phyloP scores from a whole-genome alignment of 1,140 invertebrate genomes.

The Antheraea pernyi region DNA sequence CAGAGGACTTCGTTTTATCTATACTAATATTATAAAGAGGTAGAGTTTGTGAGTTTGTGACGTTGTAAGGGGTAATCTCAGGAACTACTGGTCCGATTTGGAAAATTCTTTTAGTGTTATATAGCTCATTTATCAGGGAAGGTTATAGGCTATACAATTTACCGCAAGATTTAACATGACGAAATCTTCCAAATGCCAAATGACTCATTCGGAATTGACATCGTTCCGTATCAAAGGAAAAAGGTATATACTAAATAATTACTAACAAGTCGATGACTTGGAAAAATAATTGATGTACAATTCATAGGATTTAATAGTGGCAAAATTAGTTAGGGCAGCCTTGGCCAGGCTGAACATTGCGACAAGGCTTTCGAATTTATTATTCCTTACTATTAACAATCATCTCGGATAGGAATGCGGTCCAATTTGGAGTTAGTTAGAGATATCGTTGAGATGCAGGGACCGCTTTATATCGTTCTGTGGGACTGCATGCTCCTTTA shows the following conservation, averaged over 20 bases:
- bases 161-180: constrained; percentile 2
- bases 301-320: background rate
- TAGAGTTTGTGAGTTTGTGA: no score
- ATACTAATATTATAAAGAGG: no score
- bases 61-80: no score
- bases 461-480: no score
- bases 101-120: no score
- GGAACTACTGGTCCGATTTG: no score
- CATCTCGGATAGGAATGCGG: background rate
- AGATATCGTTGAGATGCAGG: background rate
- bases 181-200: background rate
- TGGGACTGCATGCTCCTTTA: background rate
- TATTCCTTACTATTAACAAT: background rate
- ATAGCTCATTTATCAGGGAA: no score
- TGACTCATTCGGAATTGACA: background rate
- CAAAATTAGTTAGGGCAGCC: no score
- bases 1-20: no score
- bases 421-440: background rate
- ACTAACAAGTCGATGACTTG: background rate
- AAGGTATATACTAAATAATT: background rate
- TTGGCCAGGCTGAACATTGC: background rate
- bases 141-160: background rate
- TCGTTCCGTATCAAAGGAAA: background rate
- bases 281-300: background rate
- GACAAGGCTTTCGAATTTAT: background rate